A percentile compares a stretch with the other conserved stretches of the same genome.
phyloP scores from a whole-genome alignment of 2,113 vertebrate genomes.

The Mesembrinibis cayennensis region DNA sequence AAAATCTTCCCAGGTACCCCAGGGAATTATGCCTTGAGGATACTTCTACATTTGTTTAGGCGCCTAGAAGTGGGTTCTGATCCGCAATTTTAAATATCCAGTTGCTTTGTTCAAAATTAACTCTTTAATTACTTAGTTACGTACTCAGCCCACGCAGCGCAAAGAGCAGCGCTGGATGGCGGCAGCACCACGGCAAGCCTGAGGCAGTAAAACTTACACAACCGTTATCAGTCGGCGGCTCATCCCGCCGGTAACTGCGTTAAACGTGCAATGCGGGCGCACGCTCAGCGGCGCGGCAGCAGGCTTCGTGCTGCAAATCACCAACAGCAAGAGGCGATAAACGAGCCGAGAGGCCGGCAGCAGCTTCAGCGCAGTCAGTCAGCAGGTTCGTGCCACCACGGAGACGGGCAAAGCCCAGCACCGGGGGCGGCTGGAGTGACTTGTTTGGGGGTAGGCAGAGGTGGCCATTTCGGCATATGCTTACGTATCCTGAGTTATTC shows the following conservation, averaged over 20 bases:
- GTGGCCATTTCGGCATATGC: fast-evolving
- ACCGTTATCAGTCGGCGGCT: neutral
- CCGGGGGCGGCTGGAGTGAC: neutral
- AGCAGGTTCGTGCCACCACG: fast-evolving
- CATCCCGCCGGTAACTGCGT: neutral
- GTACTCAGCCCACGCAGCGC: neutral
- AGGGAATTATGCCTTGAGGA: neutral
- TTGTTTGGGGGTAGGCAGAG: neutral
- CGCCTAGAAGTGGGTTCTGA: neutral
- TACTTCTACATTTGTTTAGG: neutral
- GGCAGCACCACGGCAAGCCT: neutral
- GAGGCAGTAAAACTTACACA: neutral
- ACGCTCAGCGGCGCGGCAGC: neutral
- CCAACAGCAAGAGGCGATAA: neutral
- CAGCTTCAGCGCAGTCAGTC: neutral
- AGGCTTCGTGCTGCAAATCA: neutral
- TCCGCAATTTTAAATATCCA: neutral
- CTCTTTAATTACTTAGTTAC: neutral
- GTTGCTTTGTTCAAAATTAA: neutral
- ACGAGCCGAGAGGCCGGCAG: neutral
- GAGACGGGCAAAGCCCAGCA: neutral
- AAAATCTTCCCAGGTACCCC: neutral
- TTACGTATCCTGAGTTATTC: fast-evolving
- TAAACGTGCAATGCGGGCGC: neutral
- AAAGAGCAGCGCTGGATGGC: neutral